phyloP scores from a whole-genome alignment of 1,140 invertebrate genomes.

The Arion vulgaris region DNA sequence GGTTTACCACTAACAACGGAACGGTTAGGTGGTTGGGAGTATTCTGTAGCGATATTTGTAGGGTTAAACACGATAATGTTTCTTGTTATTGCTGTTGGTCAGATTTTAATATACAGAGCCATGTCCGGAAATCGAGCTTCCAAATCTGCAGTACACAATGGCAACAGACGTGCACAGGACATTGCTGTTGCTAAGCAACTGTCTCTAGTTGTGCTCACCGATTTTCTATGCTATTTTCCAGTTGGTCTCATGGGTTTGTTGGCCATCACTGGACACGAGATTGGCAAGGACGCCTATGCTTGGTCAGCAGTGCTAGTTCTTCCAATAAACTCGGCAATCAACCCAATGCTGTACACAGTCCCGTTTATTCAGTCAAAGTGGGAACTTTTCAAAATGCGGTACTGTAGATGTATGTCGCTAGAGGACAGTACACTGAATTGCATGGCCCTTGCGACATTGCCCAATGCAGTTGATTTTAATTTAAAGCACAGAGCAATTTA shows the following conservation, averaged over 20 bases:
- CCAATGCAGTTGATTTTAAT: background rate
- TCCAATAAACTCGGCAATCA: slow-evolving; percentile 51
- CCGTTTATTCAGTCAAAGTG: background rate
- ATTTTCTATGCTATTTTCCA: slow-evolving; percentile 53
- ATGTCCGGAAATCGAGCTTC: slow-evolving; percentile 10
- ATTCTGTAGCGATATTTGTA: slow-evolving; percentile 76
- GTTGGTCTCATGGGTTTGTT: slow-evolving; percentile 51
- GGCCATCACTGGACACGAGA: slow-evolving; percentile 36
- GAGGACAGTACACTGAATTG: background rate
- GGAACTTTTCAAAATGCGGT: background rate
- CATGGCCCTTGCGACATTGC: background rate
- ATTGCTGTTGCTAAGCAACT: slow-evolving; percentile 44
- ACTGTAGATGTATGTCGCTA: background rate
- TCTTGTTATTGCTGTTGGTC: slow-evolving; percentile 69
- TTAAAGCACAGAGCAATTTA: background rate
- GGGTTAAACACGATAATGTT: slow-evolving; percentile 76
- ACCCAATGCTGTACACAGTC: slow-evolving; percentile 50
- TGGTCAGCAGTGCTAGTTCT: slow-evolving; percentile 50
- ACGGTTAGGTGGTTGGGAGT: slow-evolving; percentile 76
- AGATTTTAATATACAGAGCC: slow-evolving; percentile 39
- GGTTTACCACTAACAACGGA: slow-evolving; percentile 75
- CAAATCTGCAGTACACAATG: background rate
- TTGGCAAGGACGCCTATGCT: slow-evolving; percentile 47
- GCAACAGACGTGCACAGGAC: slow-evolving; percentile 34
- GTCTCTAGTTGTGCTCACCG: slow-evolving; percentile 43